Conservation (phyloP, 1,140 invertebrate species). For the Tribolium madens region DNA sequence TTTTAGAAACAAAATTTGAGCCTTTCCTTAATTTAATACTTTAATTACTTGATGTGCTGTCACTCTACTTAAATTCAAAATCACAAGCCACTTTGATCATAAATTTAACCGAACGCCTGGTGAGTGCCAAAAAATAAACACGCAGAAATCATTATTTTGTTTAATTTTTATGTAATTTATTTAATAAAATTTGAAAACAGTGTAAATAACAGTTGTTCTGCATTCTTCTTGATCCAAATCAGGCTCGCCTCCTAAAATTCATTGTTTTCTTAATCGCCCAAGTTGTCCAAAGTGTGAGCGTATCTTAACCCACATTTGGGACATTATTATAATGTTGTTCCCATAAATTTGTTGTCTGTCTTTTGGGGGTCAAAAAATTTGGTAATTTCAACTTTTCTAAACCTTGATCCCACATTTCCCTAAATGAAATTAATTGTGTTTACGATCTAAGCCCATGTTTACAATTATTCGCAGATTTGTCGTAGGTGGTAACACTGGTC, state of each 20-base stretch:
- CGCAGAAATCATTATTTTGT: too few species aligned
- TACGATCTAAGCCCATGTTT: conserved; percentile 7
- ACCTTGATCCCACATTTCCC: background rate
- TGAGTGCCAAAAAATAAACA: too few species aligned
- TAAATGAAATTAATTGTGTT: background rate
- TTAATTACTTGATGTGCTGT: too few species aligned
- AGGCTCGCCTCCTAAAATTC: background rate
- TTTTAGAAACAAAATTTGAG: too few species aligned
- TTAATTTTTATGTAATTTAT: too few species aligned
- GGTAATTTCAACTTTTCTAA: background rate
- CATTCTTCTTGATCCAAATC: background rate
- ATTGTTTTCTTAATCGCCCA: background rate
- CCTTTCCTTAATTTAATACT: too few species aligned
- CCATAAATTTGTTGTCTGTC: conserved; percentile 25
- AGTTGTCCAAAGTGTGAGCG: conserved; percentile 9
- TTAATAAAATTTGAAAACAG: too few species aligned
- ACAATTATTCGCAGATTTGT: background rate
- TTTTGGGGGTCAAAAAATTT: conserved; percentile 3
- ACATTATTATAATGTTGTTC: conserved; percentile 10
- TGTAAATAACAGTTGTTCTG: too few species aligned
- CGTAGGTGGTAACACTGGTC: background rate
- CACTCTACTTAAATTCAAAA: too few species aligned
- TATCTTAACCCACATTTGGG: conserved; percentile 13
- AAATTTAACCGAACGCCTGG: too few species aligned
- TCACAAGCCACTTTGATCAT: too few species aligned